Conservation (phyloP, 2,113 vertebrate species). For the Grammomys dolichurus region DNA sequence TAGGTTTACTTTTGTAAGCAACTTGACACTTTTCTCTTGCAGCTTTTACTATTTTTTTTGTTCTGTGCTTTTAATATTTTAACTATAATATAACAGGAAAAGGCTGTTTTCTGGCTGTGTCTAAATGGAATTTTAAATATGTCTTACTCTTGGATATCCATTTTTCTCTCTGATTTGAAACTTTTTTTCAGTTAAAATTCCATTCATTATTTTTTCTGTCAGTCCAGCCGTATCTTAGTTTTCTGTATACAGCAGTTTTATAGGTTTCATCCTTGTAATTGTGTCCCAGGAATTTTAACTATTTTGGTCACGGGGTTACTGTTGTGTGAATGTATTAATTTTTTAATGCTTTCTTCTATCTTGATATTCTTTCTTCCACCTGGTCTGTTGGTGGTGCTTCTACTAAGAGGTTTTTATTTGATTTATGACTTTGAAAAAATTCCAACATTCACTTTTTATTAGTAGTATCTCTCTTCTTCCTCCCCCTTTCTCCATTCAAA, state of each 20-base stretch:
- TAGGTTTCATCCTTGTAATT: background rate
- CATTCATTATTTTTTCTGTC: background rate
- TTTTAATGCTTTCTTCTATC: background rate
- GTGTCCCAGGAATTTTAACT: background rate
- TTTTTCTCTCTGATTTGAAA: background rate
- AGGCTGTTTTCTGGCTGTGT: background rate
- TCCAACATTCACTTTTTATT: background rate
- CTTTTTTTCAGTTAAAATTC: background rate
- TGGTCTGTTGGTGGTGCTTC: background rate
- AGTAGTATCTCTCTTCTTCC: background rate
- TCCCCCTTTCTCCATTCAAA: background rate
- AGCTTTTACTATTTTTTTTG: background rate
- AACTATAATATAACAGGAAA: background rate
- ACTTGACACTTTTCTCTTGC: background rate
- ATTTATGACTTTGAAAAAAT: background rate
- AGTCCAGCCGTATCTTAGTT: background rate
- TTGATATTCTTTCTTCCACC: background rate
- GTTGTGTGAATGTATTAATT: background rate
- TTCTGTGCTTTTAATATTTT: background rate
- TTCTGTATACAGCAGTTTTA: background rate
- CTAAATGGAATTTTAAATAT: background rate
- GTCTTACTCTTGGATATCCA: background rate
- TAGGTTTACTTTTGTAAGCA: background rate
- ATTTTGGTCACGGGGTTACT: background rate
- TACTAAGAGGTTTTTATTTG: background rate